Evolutionary conservation across 2,797 vertebrate genomes (phyloP), one percentile per base, ranked within the genome.

Genomic region (Rhynchotus rufescens): DNA sequence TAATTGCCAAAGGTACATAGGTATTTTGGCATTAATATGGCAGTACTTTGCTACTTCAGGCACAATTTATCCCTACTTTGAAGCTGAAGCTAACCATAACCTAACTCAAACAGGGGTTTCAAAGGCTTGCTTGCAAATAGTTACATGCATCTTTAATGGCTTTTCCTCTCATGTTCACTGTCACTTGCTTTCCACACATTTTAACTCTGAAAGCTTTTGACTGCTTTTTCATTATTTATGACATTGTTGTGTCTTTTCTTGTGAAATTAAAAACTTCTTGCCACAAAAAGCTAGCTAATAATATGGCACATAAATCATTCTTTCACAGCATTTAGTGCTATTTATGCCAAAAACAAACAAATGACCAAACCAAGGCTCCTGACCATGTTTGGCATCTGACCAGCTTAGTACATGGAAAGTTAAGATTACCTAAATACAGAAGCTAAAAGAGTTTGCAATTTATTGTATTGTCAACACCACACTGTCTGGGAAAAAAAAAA

Each of bases 141-240:
- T 95, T 91, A 87, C 76, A 92, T 92, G 86, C 94, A 95, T 94
- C 94, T 95, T 95, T 92, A 93, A 96, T 94, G 78, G 82, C 61
- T 69, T 91, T 89, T 87, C 64, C 84, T 94, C 91, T 94, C 91
- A 85, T 90, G 93, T 92, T 95, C 92, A 84, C 88, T 94, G 92
- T 88, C 92, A 92, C 88, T 94, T 92, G 64, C 88, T 94, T 96
- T 96, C 90, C 84, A 83, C 92, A 94, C 93, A 92, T 95, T 96
- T 95, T 96, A 94, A 91, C 87, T 92, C 86, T 92, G 92, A 96
- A 96, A 96, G 96, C 95, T 91, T 97, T 96, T 94, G 94, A 96
- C 89, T 93, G 83, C 96, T 93, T 90, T 91, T 96, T 94, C 88
- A 93, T 97, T 96, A 97, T 96, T 96, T 97, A 96, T 95, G 91